These are phyloP conservation scores for Pseudochirops corinnae DNA, from an alignment of 2,797 vertebrate genomes.

Conservation along the genomic window DNA sequence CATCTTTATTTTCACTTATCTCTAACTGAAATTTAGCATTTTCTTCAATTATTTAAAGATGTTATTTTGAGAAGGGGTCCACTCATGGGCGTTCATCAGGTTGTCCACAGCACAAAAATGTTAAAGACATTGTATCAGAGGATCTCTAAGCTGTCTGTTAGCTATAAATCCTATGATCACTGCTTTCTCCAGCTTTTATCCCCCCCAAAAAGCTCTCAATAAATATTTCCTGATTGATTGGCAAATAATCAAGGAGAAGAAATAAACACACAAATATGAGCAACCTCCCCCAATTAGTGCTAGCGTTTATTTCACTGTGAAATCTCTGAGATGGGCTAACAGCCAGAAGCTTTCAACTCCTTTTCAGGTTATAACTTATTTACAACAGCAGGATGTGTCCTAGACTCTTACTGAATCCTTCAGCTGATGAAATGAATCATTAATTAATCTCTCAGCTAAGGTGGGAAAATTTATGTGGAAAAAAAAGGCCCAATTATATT, in stretches of 20 bases:
- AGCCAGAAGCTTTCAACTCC: neutral
- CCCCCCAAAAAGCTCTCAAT: neutral
- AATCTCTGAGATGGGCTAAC: neutral
- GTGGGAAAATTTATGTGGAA: neutral
- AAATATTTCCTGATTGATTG: constrained; percentile 5
- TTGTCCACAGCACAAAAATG: neutral
- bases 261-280: neutral
- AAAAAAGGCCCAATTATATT: neutral
- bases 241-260: constrained; percentile 7
- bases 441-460: neutral
- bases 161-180: neutral
- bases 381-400: neutral
- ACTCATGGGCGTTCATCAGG: neutral
- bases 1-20: neutral
- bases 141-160: neutral
- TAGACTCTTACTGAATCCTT: neutral
- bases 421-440: neutral
- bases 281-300: neutral
- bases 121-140: neutral
- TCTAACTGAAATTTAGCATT: neutral
- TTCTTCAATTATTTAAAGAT: neutral
- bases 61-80: neutral
- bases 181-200: neutral
- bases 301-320: neutral
- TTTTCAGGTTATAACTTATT: neutral